phyloP scores from a whole-genome alignment of 2,888 invertebrate genomes.

The Tenthredo amoena region DNA sequence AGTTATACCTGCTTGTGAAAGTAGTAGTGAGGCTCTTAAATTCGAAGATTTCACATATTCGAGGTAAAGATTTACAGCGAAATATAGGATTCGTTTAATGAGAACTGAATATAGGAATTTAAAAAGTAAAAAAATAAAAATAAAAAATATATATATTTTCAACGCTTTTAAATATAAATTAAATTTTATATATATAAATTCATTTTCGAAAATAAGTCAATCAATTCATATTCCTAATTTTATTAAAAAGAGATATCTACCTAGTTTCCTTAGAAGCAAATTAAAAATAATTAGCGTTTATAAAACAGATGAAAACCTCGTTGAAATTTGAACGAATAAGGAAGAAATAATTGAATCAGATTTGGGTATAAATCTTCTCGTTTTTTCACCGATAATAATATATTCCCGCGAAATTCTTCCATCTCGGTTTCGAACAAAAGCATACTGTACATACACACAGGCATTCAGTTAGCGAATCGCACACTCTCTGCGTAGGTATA shows the following conservation, averaged over 20 bases:
- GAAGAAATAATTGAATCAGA: no score
- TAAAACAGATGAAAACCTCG: no score
- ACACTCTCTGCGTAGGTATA: constrained; percentile 32
- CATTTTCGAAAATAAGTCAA: no score
- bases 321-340: no score
- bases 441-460: neutral
- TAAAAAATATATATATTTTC: neutral
- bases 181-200: neutral
- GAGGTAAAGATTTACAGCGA: neutral
- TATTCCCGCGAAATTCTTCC: neutral
- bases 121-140: neutral
- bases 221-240: no score
- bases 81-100: neutral
- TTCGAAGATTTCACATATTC: neutral
- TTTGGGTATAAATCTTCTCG: no score
- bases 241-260: no score
- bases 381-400: neutral
- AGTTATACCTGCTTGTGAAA: neutral
- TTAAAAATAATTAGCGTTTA: neutral
- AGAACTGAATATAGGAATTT: neutral
- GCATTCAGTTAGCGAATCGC: constrained; percentile 25
- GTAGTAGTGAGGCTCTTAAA: neutral
- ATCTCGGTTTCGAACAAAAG: neutral
- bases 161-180: neutral
- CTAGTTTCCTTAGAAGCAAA: neutral